Percentiles rank a stretch among this genome's conserved stretches.
phyloP scores from a whole-genome alignment of 2,113 vertebrate genomes.

The Rhipidura dahli region DNA sequence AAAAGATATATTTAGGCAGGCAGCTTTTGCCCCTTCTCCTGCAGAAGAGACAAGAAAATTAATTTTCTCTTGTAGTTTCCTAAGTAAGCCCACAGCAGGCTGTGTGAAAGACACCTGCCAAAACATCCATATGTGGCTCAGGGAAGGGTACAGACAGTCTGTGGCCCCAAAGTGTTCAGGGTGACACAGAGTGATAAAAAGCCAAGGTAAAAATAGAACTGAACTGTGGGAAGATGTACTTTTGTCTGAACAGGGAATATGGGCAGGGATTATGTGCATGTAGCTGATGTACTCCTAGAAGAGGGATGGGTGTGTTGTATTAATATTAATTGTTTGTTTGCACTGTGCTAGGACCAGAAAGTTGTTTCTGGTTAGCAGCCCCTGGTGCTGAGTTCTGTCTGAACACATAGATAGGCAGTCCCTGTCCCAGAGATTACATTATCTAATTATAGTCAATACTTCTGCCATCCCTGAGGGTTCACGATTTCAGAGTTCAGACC shows the following conservation, averaged over 20 bases:
- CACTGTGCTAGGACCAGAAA: not conserved
- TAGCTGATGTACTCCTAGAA: not conserved
- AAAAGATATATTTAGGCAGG: not conserved
- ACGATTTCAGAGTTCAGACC: not conserved
- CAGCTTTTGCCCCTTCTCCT: not conserved
- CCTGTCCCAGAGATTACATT: not conserved
- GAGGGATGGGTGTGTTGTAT: not conserved
- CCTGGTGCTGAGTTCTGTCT: not conserved
- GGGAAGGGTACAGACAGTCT: not conserved
- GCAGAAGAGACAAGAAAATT: not conserved
- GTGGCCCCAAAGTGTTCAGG: not conserved
- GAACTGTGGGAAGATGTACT: not conserved
- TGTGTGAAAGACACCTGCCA: not conserved
- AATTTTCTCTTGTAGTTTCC: not conserved
- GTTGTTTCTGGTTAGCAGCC: not conserved
- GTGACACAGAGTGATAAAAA: not conserved
- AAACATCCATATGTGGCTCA: not conserved
- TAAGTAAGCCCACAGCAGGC: not conserved
- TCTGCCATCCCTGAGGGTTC: not conserved
- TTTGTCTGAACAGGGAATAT: not conserved
- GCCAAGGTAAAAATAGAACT: not conserved
- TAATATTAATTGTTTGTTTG: not conserved
- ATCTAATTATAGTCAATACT: constrained; percentile 39
- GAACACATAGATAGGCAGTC: not conserved
- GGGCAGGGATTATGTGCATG: not conserved